Percentiles rank a stretch among this genome's conserved stretches.
These are phyloP conservation scores for Scytalopus superciliaris DNA, from an alignment of 2,113 vertebrate species.

Conservation along the genomic window DNA sequence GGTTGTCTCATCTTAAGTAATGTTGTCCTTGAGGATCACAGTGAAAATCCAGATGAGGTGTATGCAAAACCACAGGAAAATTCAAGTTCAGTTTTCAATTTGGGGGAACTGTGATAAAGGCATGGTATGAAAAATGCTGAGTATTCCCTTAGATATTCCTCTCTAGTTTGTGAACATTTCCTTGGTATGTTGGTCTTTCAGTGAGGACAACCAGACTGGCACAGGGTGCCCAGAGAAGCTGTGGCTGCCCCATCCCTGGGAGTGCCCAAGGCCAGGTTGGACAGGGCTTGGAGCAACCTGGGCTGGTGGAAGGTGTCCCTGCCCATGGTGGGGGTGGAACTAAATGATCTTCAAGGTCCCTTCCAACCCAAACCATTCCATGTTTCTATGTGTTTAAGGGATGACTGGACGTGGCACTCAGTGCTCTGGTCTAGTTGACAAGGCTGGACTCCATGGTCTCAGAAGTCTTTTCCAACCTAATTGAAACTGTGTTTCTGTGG, in stretches of 20 bases:
- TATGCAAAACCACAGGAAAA: neutral
- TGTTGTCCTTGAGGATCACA: neutral
- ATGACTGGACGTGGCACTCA: neutral
- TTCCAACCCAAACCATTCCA: neutral
- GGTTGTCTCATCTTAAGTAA: neutral
- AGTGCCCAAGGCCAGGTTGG: neutral
- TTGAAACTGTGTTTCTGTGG: neutral
- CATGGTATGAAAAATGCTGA: neutral
- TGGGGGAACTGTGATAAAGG: neutral
- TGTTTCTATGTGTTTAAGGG: neutral
- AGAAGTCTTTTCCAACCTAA: neutral
- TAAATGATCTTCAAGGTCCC: neutral
- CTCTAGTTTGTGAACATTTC: neutral
- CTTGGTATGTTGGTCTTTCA: neutral
- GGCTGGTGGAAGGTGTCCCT: neutral
- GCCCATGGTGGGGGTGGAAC: neutral
- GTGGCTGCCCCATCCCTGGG: neutral
- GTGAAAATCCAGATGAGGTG: neutral
- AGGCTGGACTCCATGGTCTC: neutral
- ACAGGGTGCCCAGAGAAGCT: neutral
- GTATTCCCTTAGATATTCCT: neutral
- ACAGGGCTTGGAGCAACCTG: neutral
- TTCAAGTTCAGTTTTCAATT: neutral
- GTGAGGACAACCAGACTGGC: neutral
- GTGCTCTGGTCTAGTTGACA: neutral